Evolutionary conservation across 2,888 invertebrate species (phyloP), one percentile per base, ranked within the genome.

Genomic region (Callosobruchus maculatus): DNA sequence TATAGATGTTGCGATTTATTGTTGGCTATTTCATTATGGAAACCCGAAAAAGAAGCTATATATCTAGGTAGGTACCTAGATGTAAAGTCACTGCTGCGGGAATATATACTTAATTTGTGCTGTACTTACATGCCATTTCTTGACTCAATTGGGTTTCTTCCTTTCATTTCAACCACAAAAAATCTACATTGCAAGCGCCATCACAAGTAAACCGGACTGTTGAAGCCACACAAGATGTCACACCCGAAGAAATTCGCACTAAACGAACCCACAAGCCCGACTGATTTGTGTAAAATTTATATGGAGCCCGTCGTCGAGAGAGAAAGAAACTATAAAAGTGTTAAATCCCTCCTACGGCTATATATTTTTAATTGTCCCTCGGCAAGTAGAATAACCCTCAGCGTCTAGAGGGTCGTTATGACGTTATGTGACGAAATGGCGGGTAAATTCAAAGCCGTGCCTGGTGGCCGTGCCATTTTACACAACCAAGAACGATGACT

Each of bases 301-400:
- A 49, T 49, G n/a, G n/a, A 49, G 4, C 49, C 49, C 49, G 49
- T 49, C 49, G 49, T 49, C 49, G 49, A 49, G 49, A 78, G 80
- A 79, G 83, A 82, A 83, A 82, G 83, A 84, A 85, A 83, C 84
- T 82, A 84, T 85, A 84, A 84, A 68, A 86, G 84, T 81, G 79
- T 80, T 78, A 83, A 84, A 83, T 85, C 85, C 85, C 85, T 85
- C 84, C 86, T 85, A 84, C 85, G 80, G 81, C 82, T 81, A 83
- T 83, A 84, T 82, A 83, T 84, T 84, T 85, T 86, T 85, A 85
- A 85, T 85, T 84, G 83, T 84, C 82, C 84, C 82, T 83, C 83
- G 81, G 81, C 83, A 78, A 81, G 78, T 80, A 78, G 78, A 82
- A 81, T 80, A 79, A 82, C 84, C 84, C 82, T 84, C 49, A 7